Base-by-base conservation (phyloP, 2,797 vertebrate species). In the Urocyon cinereoargenteus region DNA sequence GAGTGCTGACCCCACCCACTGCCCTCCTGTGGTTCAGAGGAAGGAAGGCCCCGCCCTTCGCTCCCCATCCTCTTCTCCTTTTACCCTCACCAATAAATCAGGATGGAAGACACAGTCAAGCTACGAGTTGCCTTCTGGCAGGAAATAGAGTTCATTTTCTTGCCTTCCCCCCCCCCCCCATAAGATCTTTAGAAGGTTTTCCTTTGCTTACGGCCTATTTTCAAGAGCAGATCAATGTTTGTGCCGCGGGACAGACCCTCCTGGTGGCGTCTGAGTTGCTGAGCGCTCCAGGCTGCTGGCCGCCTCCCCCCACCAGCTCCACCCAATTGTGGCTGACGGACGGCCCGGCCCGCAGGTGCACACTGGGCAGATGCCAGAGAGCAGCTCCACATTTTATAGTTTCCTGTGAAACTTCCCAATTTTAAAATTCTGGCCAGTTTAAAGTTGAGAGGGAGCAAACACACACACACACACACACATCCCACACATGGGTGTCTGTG, bases 41-140 rank as follows among this genome's bases (percentile, higher is more conserved):
- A 18, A 75, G 49, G 36, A 9, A 21, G 51, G 1, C 28, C 16
- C 51, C 55, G 8, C 51, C 53, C 16, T 28, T n/a, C 15, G n/a
- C 51, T 31, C 34, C 19, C 31, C 6, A 14, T 1, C 19, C 36
- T 14, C 15, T 31, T 90, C 13, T 70, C 53, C 53, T 75, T 79
- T 51, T 12, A 31, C 51, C 26, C 72, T 31, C 96, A 90, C 62
- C 82, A 61, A 51, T 94, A 94, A 28, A 57, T n/a, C 62, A 81
- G 34, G 55, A 78, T 73, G 97, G 22, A 68, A 93, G 85, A 82
- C n/a, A 70, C 72, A 93, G 82, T 86, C 68, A 90, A 96, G 61
- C 31, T 55, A 34, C 77, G 28, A 66, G 79, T 21, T 57, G 87
- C 68, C 79, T 53, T 85, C 82, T 36, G 86, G 87, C 84, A 92